Percentiles rank a stretch among this genome's conserved stretches.
Conservation (phyloP, 2,888 invertebrate genomes). For the Lasiommata megera region DNA sequence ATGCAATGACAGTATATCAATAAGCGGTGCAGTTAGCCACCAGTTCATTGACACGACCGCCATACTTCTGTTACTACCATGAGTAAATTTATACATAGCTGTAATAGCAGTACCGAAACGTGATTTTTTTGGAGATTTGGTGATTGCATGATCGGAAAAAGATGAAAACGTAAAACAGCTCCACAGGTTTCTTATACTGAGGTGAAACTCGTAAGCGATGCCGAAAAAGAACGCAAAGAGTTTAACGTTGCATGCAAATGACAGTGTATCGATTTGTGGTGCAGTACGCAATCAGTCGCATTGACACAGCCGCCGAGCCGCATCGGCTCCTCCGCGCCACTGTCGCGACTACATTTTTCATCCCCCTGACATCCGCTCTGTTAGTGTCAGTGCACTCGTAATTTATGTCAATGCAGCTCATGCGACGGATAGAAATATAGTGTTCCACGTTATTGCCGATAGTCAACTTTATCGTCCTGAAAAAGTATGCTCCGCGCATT, state of each 20-base stretch:
- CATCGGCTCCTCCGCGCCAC: slow-evolving; percentile 29
- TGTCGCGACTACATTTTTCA: slow-evolving; percentile 45
- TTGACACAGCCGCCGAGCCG: slow-evolving; percentile 35
- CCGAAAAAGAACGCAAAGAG: slow-evolving; percentile 26
- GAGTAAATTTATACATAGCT: too few species aligned
- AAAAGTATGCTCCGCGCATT: slow-evolving; percentile 7
- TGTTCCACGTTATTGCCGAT: slow-evolving; percentile 29
- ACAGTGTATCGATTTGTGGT: slow-evolving; percentile 41
- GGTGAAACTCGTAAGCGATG: slow-evolving; percentile 35
- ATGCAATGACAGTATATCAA: slow-evolving; percentile 41
- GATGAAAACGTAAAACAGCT: background rate
- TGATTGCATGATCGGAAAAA: too few species aligned
- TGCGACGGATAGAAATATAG: slow-evolving; percentile 38
- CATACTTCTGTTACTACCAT: slow-evolving; percentile 31
- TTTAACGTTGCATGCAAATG: slow-evolving; percentile 37
- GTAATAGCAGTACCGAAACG: too few species aligned
- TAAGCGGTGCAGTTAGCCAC: slow-evolving; percentile 37
- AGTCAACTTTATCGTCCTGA: slow-evolving; percentile 26
- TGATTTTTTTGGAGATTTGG: too few species aligned
- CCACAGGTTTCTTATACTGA: slow-evolving; percentile 35
- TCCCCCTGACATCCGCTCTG: slow-evolving; percentile 43
- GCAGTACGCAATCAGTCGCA: slow-evolving; percentile 40
- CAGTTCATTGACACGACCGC: slow-evolving; percentile 34
- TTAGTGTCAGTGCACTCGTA: slow-evolving; percentile 42
- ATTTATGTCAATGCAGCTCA: slow-evolving; percentile 40